Base-by-base conservation (phyloP, 2,113 vertebrate species). In the Odontesthes bonariensis region DNA sequence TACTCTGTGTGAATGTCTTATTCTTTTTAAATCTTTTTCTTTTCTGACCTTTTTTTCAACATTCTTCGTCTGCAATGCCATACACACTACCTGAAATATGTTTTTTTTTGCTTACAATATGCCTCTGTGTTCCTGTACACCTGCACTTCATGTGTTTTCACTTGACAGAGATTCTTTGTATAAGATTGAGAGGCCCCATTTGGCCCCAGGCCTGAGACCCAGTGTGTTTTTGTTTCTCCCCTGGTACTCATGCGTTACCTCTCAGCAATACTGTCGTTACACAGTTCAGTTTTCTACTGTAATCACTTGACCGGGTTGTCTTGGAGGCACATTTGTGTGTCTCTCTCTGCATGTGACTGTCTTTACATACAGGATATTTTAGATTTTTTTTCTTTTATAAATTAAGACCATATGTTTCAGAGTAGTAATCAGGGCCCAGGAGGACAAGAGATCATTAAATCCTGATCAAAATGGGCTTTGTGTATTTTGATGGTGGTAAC, bases 271-370 rank as follows among this genome's bases (percentile, higher is more conserved):
- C 27, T 27, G 8, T 20, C 16, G 16, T 35, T 61, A 23, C 40
- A 55, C 44, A 52, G 83, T 74, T 83, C 70, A 77, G 52, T 73
- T 76, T 66, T 68, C 55, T 46, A 33, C 56, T 67, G 51, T 38
- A 67, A 67, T 83, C 27, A 27, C 27, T 27, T 27, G 27, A 27
- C 74, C 62, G 62, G 63, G 73, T 83, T 52, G 61, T 73, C 77
- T 35, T 19, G 35, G n/a, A 59, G 44, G 51, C 2, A 1, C 20
- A 13, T 19, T 8, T 47, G 66, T 60, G 38, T 62, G 38, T 57
- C 20, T 38, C 35, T 38, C 1, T 38, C 35, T 38, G 35, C 35
- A 38, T 27, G 27, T 27, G 27, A 27, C 27, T 27, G 35, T 7
- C 6, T 38, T 38, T 38, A 38, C 10, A 38, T 38, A 38, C n/a